Base-by-base conservation (phyloP, 2,797 vertebrate species). In the Phoxinus dragarum region DNA sequence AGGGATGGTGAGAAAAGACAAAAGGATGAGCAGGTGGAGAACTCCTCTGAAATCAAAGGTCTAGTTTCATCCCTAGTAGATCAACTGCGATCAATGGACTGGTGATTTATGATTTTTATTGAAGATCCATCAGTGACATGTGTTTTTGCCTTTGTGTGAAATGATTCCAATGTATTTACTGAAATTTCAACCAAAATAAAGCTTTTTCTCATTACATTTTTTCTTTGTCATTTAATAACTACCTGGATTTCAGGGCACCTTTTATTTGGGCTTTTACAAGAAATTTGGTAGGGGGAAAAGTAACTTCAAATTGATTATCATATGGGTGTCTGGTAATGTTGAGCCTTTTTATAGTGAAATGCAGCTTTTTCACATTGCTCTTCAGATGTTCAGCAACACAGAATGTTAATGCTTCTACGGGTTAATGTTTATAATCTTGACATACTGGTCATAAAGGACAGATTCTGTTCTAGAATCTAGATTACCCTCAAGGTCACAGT, bases 51-150 rank as follows among this genome's bases (percentile, higher is more conserved):
- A 8, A 86, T 61, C 6, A 80, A 80, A 72, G 78, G 84, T 2
- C 66, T 92, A 42, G 74, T 82, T 9, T 90, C 82, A 6, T 44
- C 77, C 5, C 92, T 95, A 52, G 54, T 93, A 12, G 84, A 86
- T 85, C 80, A 92, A 42, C 34, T 94, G 77, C 91, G 93, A 93
- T 95, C 49, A 81, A 85, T 80, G 80, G 71, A 6, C 8, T 36
- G 11, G 3, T 72, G 49, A 4, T 77, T 76, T 56, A 1, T 76
- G 2, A 38, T 9, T 3, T 11, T 23, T 12, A 38, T 54, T 47
- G 31, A 79, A 44, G 5, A 10, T 31, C 17, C 56, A 27, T 9
- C 73, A 38, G 31, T 59, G 36, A 38, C 31, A 10, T 1, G 17
- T 52, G 11, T n/a, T 59, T 27, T 23, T 56, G 3, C 11, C 14